Evolutionary conservation across 2,113 vertebrate genomes (phyloP).

Genomic region (Vidua macroura): DNA sequence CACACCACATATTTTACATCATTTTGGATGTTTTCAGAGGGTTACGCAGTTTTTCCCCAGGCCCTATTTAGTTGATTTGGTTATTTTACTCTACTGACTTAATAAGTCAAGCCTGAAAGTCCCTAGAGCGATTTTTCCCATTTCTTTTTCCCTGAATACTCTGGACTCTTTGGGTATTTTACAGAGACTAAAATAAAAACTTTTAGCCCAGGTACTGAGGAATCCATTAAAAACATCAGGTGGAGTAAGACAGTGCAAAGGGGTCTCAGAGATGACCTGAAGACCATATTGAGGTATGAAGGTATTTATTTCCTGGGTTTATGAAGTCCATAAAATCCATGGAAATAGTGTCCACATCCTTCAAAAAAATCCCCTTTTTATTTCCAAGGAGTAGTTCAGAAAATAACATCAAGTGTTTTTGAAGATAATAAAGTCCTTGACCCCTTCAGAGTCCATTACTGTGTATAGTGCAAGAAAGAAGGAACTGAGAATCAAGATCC

Average conservation of each 20-base stretch:
- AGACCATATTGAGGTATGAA: background rate
- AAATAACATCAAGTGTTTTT: background rate
- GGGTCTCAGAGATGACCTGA: background rate
- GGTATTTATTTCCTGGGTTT: background rate
- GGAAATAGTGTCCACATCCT: background rate
- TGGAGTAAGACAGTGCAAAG: background rate
- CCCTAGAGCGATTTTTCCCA: background rate
- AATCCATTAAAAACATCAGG: background rate
- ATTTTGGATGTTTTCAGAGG: background rate
- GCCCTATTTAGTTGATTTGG: background rate
- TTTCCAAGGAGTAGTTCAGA: background rate
- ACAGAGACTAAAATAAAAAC: background rate
- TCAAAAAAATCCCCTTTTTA: background rate
- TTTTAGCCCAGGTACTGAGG: background rate
- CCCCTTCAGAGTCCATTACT: background rate
- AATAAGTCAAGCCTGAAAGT: background rate
- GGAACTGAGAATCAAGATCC: background rate
- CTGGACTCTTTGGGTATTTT: background rate
- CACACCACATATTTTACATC: background rate
- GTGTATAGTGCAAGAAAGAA: background rate
- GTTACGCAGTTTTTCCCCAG: background rate
- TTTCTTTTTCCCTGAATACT: background rate
- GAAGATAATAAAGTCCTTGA: background rate
- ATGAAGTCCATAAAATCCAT: background rate
- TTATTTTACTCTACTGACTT: conserved; percentile 21